Base-by-base conservation (phyloP, 2,113 vertebrate genomes). In the Boleophthalmus pectinirostris region DNA sequence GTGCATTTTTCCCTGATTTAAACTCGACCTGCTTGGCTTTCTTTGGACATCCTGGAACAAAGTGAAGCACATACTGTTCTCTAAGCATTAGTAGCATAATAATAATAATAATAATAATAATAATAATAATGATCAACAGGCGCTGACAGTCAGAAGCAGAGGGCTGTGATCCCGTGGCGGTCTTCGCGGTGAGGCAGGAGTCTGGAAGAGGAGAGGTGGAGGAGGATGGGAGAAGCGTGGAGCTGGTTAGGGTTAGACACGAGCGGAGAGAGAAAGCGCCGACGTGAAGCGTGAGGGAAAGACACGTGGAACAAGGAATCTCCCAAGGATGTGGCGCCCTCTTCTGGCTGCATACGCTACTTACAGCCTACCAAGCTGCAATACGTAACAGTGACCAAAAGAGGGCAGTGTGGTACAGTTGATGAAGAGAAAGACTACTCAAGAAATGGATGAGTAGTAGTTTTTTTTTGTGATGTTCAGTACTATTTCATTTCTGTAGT, bases 151-250 rank as follows among this genome's bases (percentile, higher is more conserved):
- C 77, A 60, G 78, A 82, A 84, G 65, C 66, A 72, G 20, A 66
- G 24, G 33, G 38, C 70, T 78, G 56, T 86, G 80, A 72, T 80
- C 81, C 85, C 73, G 77, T 65, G 70, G 73, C 29, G 75, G 85
- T 86, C 87, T 74, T 88, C 86, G 89, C 81, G 84, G 83, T 77
- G 69, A 86, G 82, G 83, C 89, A 90, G 80, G 70, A 87, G 80
- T 76, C 51, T 54, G 51, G 51, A 54, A 83, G 63, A 89, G 38
- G 79, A 89, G 77, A 85, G 68, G 80, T 70, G 75, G 70, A 80
- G 78, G 69, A 80, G 65, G 75, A 86, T 83, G 81, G 79, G 58
- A 60, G 85, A 86, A 78, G 86, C 74, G 38, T 68, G 81, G 73
- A 1, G 66, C 78, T 71, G 75, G 66, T 78, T 80, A 81, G 77